Percentiles rank a stretch among this genome's conserved stretches.
Evolutionary conservation across 2,797 vertebrate species (phyloP).

Genomic region (Aulostomus chinensis): DNA sequence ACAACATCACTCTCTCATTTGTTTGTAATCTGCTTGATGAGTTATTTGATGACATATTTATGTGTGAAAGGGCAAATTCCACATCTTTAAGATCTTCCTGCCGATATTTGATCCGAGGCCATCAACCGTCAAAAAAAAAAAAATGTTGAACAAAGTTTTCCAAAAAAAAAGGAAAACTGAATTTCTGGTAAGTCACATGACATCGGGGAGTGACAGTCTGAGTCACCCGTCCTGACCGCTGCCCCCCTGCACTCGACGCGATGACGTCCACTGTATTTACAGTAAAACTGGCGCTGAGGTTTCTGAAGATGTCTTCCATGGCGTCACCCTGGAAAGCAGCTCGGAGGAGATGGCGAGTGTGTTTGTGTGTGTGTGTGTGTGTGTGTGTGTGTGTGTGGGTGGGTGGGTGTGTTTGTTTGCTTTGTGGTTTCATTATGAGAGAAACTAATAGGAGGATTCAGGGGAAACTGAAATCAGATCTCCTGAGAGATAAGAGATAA

Average conservation of each 20-base stretch:
- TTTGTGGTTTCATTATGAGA: conserved; percentile 44
- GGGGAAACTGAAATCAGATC: conserved; percentile 29
- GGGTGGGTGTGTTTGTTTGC: conserved; percentile 39
- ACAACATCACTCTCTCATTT: too few species aligned
- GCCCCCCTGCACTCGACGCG: conserved; percentile 16
- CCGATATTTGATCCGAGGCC: too few species aligned
- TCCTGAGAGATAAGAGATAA: conserved; percentile 27
- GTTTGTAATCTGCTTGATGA: too few species aligned
- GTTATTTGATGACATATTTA: background rate
- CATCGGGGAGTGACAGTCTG: conserved; percentile 38
- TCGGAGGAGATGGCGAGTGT: conserved; percentile 13
- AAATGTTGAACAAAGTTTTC: too few species aligned
- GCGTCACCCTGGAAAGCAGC: conserved; percentile 36
- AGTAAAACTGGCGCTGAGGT: conserved; percentile 41
- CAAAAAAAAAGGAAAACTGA: too few species aligned
- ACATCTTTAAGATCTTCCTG: too few species aligned
- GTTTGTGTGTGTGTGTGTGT: conserved; percentile 1
- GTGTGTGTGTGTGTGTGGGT: conserved; percentile 10
- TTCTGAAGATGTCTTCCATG: conserved; percentile 47
- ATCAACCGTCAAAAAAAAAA: too few species aligned
- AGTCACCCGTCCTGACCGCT: conserved; percentile 52
- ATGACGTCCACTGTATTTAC: conserved; percentile 38
- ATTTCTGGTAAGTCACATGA: too few species aligned
- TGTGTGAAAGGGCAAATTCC: too few species aligned
- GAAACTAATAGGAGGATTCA: conserved; percentile 49